These are phyloP conservation scores for Notiomystis cincta DNA, from an alignment of 2,113 vertebrate species.

Conservation along the genomic window DNA sequence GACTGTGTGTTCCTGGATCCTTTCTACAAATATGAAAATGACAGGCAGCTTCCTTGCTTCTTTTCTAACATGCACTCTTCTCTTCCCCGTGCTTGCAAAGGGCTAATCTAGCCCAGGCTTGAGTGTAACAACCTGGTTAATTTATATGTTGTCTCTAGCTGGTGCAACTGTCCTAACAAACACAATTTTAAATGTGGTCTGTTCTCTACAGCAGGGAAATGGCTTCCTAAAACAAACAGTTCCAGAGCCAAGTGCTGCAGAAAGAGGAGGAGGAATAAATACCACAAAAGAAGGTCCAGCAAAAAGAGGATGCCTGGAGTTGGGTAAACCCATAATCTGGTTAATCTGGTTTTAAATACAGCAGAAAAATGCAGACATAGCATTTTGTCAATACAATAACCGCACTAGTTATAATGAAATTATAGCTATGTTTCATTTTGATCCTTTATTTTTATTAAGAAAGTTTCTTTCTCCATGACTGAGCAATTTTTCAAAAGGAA, in stretches of 20 bases:
- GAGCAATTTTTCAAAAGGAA: neutral
- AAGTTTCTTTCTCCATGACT: neutral
- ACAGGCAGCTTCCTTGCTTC: neutral
- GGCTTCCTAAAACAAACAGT: neutral
- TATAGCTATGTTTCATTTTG: neutral
- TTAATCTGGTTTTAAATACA: neutral
- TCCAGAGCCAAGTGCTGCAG: neutral
- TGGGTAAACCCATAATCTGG: neutral
- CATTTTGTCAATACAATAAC: neutral
- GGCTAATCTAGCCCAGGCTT: neutral
- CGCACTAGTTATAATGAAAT: neutral
- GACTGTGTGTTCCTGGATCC: neutral
- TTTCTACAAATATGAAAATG: neutral
- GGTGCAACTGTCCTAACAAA: neutral
- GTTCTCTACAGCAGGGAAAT: neutral
- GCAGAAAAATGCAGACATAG: neutral
- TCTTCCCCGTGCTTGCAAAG: neutral
- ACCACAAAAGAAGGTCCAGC: neutral
- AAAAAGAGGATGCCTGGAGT: neutral
- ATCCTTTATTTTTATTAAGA: neutral
- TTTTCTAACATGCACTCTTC: neutral
- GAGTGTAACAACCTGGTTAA: neutral
- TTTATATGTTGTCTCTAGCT: neutral
- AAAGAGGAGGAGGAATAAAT: neutral
- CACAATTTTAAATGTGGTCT: neutral